Base-by-base conservation (phyloP, 1,140 invertebrate species). In the Colletes gigas region DNA sequence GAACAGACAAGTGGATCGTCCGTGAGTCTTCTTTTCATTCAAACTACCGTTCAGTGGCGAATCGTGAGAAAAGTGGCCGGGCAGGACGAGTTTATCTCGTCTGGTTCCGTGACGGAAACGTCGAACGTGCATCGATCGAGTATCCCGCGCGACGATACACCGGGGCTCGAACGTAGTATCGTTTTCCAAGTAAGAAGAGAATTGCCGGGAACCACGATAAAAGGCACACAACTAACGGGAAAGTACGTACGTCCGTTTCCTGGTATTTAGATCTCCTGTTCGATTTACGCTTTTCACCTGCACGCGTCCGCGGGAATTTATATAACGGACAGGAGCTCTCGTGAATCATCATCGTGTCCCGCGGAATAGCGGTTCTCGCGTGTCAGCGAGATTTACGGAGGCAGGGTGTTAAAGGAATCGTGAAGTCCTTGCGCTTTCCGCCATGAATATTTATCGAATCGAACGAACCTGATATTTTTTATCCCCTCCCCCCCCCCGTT, bases 361-460 rank as follows among this genome's bases (percentile, higher is more conserved):
- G 54, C 41, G 63, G 19, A 54, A 54, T 82, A 71, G 74, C 81
- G 71, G 73, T 67, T 75, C 62, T 81, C 71, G 78, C 60, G 67
- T 47, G 68, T 39, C 78, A 41, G 39, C 57, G 21, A 21, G 14
- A n/a, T 57, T 50, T 44, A 15, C 66, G 19, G 47, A 41, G 17
- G 6, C 19, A 71, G 68, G 9, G 7, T 41, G 78, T 63, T 19
- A 60, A 74, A 74, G 54, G 54, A 80, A 10, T 54, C 63, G 30
- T 1, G 21, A 30, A 74, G 78, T 74, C 71, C 72, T 74, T 68
- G 72, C 70, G n/a, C 52, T 60, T 74, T 67, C 63, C 55, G 62
- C 12, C 21, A 80, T 80, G 78, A 80, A 80, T 80, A 80, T 80
- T 75, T 80, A 80, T 80, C 71, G 55, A 47, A 9, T 30, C 30